These are phyloP conservation scores for Coregonus sp. DNA, from an alignment of 2,797 vertebrate species.

Conservation along the genomic window DNA sequence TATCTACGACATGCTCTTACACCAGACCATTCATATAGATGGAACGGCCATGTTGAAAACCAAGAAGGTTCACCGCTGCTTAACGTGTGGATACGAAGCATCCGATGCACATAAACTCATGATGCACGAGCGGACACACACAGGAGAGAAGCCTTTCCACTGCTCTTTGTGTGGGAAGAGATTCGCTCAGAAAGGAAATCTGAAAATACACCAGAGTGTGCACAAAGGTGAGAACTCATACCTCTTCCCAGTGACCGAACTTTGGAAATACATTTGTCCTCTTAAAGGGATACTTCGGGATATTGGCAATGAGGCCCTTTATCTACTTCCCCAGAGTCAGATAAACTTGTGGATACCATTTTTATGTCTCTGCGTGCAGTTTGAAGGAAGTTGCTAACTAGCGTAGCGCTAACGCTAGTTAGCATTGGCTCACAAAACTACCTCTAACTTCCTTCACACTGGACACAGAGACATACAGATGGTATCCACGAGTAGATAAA, in stretches of 20 bases:
- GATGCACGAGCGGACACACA: conserved; percentile 67
- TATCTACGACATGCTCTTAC: neutral
- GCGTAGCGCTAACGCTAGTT: no score
- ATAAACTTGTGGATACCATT: neutral
- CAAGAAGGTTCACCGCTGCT: conserved; percentile 64
- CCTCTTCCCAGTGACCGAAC: neutral
- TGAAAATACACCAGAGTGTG: conserved; percentile 74
- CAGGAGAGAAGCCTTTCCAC: conserved; percentile 68
- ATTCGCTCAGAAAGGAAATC: conserved; percentile 74
- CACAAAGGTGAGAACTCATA: conserved; percentile 61
- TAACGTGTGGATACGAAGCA: conserved; percentile 66
- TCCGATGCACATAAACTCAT: conserved; percentile 69
- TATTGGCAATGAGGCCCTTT: no score
- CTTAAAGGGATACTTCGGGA: neutral
- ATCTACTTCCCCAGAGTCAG: no score
- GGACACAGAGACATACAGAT: no score
- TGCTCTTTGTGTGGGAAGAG: conserved; percentile 68
- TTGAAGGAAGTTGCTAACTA: no score
- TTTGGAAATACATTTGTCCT: neutral
- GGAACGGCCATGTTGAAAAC: conserved; percentile 60
- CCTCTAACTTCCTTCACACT: no score
- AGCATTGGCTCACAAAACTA: no score
- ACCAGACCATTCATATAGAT: neutral
- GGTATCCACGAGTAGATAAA: no score
- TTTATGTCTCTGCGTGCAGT: no score